A percentile compares a stretch with the other conserved stretches of the same genome.
Conservation (phyloP, 2,113 vertebrate species). For the Desmodus rotundus region DNA sequence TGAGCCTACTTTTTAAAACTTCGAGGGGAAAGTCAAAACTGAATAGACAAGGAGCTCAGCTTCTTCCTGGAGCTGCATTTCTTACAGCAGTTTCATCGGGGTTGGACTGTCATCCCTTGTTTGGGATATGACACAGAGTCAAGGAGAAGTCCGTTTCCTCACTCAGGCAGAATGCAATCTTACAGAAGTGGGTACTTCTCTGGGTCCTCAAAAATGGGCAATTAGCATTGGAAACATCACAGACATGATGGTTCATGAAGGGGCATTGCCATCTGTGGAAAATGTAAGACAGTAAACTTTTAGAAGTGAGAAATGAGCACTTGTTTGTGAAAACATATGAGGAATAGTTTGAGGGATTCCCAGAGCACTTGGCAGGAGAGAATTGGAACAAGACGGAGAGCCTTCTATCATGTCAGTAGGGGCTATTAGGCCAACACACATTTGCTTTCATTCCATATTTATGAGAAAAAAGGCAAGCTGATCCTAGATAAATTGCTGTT, state of each 20-base stretch:
- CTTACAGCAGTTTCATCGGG: background rate
- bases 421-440: background rate
- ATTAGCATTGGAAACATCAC: background rate
- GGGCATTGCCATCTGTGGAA: background rate
- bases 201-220: background rate
- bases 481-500: background rate
- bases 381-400: background rate
- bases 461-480: background rate
- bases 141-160: background rate
- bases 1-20: background rate
- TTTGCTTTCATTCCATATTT: background rate
- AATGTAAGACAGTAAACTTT: background rate
- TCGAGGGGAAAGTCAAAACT: background rate
- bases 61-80: background rate
- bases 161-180: background rate
- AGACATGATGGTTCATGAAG: background rate
- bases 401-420: background rate
- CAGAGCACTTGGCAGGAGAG: background rate
- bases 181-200: background rate
- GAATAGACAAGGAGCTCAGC: background rate
- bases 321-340: background rate
- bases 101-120: background rate
- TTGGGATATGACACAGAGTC: background rate
- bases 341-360: background rate
- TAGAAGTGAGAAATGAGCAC: background rate